A percentile compares a stretch with the other conserved stretches of the same genome.
Conservation (phyloP, 2,797 vertebrate genomes). For the Diplodus puntazzo region DNA sequence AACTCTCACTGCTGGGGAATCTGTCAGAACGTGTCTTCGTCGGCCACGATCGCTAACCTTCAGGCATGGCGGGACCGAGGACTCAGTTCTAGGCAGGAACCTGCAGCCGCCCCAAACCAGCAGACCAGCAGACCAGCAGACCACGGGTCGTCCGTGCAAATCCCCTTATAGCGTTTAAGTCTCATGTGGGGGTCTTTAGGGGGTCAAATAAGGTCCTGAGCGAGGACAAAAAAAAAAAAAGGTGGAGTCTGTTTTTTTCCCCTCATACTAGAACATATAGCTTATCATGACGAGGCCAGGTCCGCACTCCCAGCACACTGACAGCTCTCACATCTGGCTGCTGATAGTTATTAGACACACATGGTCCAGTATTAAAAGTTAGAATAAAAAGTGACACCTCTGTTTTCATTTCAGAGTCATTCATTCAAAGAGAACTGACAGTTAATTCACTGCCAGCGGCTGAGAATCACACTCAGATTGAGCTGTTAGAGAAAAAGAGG, state of each 20-base stretch:
- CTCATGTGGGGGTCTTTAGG: background rate
- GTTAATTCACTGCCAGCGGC: background rate
- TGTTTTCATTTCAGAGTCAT: background rate
- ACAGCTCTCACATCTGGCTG: background rate
- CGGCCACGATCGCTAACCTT: constrained; percentile 23
- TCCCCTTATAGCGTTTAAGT: background rate
- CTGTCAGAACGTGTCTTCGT: constrained; percentile 75
- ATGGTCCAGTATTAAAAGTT: background rate
- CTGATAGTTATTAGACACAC: background rate
- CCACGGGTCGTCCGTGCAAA: background rate
- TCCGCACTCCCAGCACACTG: background rate
- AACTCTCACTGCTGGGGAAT: constrained; percentile 72
- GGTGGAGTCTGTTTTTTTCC: background rate
- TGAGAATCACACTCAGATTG: constrained; percentile 3
- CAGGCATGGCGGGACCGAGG: background rate
- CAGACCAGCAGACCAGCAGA: background rate
- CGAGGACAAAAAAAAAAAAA: background rate
- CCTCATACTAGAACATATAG: background rate
- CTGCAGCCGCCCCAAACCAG: background rate
- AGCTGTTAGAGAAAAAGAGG: constrained; percentile 5
- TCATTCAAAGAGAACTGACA: background rate
- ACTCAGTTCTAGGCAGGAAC: background rate
- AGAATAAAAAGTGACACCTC: background rate
- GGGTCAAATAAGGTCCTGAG: constrained; percentile 10
- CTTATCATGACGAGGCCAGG: background rate